Conservation (phyloP, 2,113 vertebrate genomes). For the Gracilinanus agilis region DNA sequence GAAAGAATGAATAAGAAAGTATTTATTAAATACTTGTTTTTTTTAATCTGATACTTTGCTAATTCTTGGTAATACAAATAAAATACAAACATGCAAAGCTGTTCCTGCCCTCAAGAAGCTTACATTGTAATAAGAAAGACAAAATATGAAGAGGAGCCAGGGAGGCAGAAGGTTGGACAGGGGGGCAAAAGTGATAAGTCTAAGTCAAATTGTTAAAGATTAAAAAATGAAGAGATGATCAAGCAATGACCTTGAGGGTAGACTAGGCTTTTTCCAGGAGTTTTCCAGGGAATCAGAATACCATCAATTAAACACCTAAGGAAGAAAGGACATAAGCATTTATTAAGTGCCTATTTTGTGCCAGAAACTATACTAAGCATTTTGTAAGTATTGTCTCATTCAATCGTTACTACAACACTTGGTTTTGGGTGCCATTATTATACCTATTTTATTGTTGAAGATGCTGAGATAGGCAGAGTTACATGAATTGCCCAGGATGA, state of each 20-base stretch:
- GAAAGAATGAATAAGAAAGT: background rate
- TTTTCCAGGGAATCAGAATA: background rate
- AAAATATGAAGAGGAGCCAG: background rate
- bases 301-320: background rate
- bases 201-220: background rate
- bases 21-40: background rate
- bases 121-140: background rate
- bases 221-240: background rate
- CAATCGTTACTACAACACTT: background rate
- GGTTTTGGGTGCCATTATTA: background rate
- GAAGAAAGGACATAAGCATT: background rate
- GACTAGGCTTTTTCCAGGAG: too few relatives aligned
- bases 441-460: background rate
- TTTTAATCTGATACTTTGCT: background rate
- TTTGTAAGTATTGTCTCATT: background rate
- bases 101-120: background rate
- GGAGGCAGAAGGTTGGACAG: background rate
- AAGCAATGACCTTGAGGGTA: background rate
- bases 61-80: background rate
- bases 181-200: background rate
- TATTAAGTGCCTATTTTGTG: background rate
- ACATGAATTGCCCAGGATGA: background rate
- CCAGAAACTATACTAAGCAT: background rate
- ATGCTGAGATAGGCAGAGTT: background rate
- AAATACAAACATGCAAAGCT: background rate